phyloP scores from a whole-genome alignment of 2,797 vertebrate species.

The Enteromius fasciolatus region DNA sequence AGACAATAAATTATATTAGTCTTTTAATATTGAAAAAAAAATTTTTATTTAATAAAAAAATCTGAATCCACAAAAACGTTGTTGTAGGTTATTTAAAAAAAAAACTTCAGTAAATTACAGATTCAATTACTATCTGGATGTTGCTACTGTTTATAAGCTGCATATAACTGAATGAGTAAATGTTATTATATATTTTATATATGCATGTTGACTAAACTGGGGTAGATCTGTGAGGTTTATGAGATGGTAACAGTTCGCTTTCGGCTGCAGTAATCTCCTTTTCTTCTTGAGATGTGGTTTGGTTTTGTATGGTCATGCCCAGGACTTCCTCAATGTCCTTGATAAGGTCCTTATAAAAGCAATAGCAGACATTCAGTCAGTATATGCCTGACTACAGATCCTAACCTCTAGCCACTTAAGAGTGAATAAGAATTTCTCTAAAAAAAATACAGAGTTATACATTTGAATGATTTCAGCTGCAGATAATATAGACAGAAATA shows the following conservation, averaged over 20 bases:
- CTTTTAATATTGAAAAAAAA: neutral
- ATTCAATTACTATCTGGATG: neutral
- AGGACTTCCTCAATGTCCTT: conserved; percentile 80
- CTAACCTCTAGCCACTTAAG: neutral
- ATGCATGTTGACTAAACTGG: conserved; percentile 26
- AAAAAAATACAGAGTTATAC: neutral
- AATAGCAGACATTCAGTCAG: conserved; percentile 38
- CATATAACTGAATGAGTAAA: conserved; percentile 4
- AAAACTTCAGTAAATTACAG: neutral
- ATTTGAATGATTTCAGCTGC: neutral
- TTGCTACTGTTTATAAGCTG: neutral
- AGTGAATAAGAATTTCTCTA: conserved; percentile 12
- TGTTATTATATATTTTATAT: conserved; percentile 45
- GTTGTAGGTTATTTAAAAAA: too few species aligned
- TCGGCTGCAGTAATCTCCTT: conserved; percentile 45
- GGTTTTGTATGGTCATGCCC: conserved; percentile 79
- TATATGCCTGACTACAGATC: neutral
- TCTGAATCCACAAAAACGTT: neutral
- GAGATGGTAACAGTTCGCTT: conserved; percentile 20
- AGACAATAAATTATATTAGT: too few species aligned
- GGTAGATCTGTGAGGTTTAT: neutral
- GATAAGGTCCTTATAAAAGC: conserved; percentile 71
- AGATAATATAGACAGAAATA: neutral
- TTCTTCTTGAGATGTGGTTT: conserved; percentile 64
- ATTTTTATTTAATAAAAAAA: neutral